Evolutionary conservation across 2,113 vertebrate genomes (phyloP).

Genomic region (Aleadryas rufinucha): DNA sequence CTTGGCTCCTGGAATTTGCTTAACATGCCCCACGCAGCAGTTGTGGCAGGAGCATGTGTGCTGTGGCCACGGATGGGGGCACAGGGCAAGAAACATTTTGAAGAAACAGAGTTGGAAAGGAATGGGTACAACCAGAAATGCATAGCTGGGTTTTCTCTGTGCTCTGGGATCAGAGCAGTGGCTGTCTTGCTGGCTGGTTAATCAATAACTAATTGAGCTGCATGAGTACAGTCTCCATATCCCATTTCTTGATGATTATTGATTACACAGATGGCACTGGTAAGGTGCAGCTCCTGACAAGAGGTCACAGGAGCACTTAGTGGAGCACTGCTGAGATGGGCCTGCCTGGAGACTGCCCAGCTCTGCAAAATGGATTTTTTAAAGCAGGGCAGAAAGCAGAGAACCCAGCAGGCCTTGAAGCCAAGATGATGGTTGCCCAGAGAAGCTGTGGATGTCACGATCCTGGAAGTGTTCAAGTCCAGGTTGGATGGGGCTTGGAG

Average conservation of each 20-base stretch:
- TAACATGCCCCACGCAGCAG: fast-evolving
- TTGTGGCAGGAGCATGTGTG: fast-evolving
- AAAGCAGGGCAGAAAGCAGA: not conserved
- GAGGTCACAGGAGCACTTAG: not conserved
- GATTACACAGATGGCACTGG: not conserved
- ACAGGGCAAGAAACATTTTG: not conserved
- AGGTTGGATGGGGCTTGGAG: not conserved
- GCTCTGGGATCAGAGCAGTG: not conserved
- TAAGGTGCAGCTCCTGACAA: not conserved
- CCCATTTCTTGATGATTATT: not conserved
- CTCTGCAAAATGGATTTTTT: not conserved
- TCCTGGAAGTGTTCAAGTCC: not conserved
- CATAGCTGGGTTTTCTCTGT: not conserved
- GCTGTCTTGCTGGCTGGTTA: not conserved
- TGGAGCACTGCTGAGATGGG: not conserved
- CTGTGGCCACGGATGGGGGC: not conserved
- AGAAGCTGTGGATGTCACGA: not conserved
- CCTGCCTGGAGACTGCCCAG: not conserved
- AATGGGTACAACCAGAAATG: not conserved
- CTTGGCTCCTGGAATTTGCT: not conserved
- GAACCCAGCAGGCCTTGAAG: not conserved
- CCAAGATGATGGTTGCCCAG: not conserved
- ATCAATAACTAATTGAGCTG: not conserved
- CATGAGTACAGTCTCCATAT: not conserved
- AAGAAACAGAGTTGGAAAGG: not conserved